phyloP scores from a whole-genome alignment of 2,797 vertebrate genomes.

The Parambassis ranga region DNA sequence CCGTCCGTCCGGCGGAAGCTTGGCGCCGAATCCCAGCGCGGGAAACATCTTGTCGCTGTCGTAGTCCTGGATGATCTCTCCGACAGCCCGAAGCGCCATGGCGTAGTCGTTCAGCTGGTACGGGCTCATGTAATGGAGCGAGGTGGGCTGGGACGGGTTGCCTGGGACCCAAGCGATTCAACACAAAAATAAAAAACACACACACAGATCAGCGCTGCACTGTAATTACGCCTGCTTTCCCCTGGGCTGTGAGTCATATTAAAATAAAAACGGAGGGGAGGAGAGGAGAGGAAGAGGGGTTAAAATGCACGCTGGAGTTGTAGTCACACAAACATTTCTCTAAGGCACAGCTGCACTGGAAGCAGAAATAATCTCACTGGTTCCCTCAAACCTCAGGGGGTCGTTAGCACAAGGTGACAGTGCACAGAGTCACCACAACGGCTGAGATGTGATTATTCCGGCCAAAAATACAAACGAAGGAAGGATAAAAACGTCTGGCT shows the following conservation, averaged over 20 bases:
- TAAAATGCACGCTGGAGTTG: constrained; percentile 19
- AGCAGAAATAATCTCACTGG: constrained; percentile 16
- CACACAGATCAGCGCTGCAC: constrained; percentile 48
- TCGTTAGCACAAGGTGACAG: not conserved
- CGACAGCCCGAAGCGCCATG: constrained; percentile 94
- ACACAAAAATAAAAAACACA: constrained; percentile 43
- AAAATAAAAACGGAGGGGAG: constrained; percentile 20
- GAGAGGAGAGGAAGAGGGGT: constrained; percentile 23
- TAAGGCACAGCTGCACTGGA: constrained; percentile 25
- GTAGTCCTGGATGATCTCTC: constrained; percentile 98
- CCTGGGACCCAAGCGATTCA: constrained; percentile 73
- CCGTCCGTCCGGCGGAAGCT: constrained; percentile 94
- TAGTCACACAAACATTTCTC: constrained; percentile 34
- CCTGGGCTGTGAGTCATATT: constrained; percentile 31
- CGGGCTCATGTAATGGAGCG: constrained; percentile 97
- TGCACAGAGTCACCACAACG: no score
- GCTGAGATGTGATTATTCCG: no score
- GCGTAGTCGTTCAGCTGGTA: constrained; percentile 97
- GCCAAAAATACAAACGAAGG: not conserved
- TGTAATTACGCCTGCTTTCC: constrained; percentile 31
- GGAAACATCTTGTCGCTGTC: constrained; percentile 99
- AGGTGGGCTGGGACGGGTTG: constrained; percentile 95
- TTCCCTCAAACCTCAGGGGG: constrained; percentile 4
- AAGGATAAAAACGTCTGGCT: not conserved
- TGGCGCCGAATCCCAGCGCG: constrained; percentile 95